Conservation (phyloP, 2,113 vertebrate species). For the Dicerorhinus sumatrensis region DNA sequence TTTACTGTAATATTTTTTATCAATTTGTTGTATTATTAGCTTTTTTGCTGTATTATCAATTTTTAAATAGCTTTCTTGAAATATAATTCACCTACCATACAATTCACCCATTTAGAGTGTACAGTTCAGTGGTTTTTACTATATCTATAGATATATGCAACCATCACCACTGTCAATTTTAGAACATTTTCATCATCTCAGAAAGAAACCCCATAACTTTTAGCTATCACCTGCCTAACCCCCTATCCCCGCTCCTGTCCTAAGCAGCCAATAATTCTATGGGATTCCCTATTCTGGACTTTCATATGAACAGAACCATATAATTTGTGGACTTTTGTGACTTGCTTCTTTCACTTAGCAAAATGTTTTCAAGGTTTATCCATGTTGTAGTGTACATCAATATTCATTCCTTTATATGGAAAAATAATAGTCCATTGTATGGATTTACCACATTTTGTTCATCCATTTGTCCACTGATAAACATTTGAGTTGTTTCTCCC, state of each 20-base stretch:
- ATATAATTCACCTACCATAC: neutral
- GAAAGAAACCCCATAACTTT: neutral
- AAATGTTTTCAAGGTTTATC: neutral
- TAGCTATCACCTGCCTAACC: neutral
- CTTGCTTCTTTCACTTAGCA: neutral
- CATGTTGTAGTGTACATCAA: neutral
- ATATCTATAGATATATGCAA: neutral
- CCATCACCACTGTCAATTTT: neutral
- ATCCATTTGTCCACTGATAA: neutral
- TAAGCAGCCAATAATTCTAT: neutral
- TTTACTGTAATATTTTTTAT: neutral
- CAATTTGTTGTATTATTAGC: neutral
- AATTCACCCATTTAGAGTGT: neutral
- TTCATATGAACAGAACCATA: neutral
- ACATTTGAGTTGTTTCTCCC: neutral
- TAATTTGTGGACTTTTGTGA: neutral
- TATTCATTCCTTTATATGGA: neutral
- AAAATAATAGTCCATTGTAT: neutral
- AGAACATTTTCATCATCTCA: conserved; percentile 12
- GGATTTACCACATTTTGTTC: neutral
- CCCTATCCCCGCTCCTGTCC: neutral
- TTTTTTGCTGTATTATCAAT: neutral
- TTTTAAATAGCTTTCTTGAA: neutral
- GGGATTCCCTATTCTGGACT: neutral
- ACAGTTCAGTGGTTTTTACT: neutral